Conservation (phyloP, 2,113 vertebrate genomes). For the Oceanodroma tethys region DNA sequence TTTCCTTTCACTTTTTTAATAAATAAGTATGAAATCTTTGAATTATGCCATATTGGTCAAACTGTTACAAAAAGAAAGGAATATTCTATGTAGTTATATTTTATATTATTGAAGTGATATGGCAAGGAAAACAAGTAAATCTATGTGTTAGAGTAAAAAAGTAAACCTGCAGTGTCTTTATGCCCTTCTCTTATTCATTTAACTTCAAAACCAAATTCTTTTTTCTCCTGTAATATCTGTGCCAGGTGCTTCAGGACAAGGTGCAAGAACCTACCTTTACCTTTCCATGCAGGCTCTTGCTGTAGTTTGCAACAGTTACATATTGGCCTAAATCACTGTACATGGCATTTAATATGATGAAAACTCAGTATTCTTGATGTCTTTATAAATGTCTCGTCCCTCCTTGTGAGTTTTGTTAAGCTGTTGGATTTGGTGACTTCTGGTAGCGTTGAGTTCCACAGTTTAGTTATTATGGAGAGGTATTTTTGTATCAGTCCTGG, state of each 20-base stretch:
- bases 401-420: neutral
- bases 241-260: neutral
- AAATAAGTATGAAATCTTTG: neutral
- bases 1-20: neutral
- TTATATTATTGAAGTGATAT: neutral
- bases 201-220: neutral
- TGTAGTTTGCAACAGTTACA: neutral
- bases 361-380: neutral
- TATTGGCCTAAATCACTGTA: neutral
- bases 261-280: neutral
- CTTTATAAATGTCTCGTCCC: neutral
- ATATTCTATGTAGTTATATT: neutral
- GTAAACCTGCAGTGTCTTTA: neutral
- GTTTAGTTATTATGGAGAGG: neutral
- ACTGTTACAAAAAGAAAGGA: neutral
- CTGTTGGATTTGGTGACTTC: neutral
- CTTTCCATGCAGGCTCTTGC: neutral
- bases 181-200: neutral
- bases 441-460: neutral
- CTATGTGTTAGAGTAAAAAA: neutral
- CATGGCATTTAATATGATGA: neutral
- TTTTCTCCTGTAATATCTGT: neutral
- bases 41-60: neutral
- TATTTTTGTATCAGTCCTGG: neutral
- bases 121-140: neutral